These are phyloP conservation scores for Erinaceus europaeus DNA, from an alignment of 2,113 vertebrate species.

Conservation along the genomic window DNA sequence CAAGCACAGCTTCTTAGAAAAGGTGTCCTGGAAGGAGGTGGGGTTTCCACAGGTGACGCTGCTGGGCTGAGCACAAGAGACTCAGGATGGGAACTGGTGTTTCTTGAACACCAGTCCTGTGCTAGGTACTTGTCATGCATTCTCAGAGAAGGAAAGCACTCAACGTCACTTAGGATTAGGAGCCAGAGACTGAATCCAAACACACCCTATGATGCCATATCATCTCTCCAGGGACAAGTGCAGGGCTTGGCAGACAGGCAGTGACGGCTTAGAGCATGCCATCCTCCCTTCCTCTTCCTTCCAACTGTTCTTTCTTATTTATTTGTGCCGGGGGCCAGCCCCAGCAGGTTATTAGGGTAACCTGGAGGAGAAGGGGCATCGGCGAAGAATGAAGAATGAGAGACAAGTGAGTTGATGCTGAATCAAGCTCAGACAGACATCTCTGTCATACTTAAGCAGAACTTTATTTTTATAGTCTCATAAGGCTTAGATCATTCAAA, in stretches of 20 bases:
- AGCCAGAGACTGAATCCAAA: not conserved
- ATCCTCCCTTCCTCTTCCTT: too few relatives aligned
- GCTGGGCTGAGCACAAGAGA: not conserved
- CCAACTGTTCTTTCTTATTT: too few relatives aligned
- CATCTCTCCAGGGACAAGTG: not conserved
- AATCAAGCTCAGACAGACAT: too few relatives aligned
- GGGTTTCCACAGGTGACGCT: not conserved
- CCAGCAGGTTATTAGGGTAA: too few relatives aligned
- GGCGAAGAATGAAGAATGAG: too few relatives aligned
- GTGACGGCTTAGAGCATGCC: fast-evolving
- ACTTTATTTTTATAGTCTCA: too few relatives aligned
- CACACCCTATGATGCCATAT: fast-evolving
- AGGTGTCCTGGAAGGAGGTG: not conserved
- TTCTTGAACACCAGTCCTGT: not conserved
- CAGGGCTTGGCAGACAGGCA: not conserved
- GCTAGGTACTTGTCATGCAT: not conserved
- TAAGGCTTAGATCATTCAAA: too few relatives aligned
- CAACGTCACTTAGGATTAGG: not conserved
- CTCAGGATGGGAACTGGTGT: not conserved
- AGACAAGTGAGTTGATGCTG: too few relatives aligned
- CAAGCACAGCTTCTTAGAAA: not conserved
- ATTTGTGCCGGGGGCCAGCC: too few relatives aligned
- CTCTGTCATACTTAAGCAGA: too few relatives aligned
- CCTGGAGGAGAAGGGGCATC: too few relatives aligned
- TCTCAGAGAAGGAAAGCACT: not conserved